A percentile compares a stretch with the other conserved stretches of the same genome.
These are phyloP conservation scores for Anoplopoma fimbria DNA, from an alignment of 2,113 vertebrate species.

Conservation along the genomic window DNA sequence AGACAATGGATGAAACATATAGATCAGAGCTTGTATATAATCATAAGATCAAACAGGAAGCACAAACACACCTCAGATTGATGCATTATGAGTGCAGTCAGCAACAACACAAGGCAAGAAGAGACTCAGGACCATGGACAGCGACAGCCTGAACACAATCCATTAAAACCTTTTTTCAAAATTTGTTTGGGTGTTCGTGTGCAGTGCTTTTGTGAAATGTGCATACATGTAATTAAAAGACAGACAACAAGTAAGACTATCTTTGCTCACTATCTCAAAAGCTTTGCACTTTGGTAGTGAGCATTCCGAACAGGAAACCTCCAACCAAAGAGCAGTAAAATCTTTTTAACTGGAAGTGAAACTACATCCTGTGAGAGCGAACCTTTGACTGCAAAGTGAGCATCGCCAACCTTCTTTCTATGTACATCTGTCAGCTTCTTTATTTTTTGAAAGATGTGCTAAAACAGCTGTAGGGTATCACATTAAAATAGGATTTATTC, in stretches of 20 bases:
- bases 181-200: neutral
- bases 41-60: neutral
- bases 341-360: neutral
- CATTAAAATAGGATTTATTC: neutral
- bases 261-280: neutral
- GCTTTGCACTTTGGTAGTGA: neutral
- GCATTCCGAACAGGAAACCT: neutral
- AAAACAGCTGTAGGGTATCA: neutral
- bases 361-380: neutral
- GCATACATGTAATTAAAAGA: neutral
- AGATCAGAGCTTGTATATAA: neutral
- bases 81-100: neutral
- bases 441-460: too few relatives aligned
- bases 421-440: neutral
- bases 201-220: neutral
- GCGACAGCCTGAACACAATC: neutral
- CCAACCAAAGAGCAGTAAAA: neutral
- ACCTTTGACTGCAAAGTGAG: neutral
- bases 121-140: constrained; percentile 11
- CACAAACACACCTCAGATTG: neutral
- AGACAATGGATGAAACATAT: neutral
- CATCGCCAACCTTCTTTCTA: neutral
- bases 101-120: neutral
- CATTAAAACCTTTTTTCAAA: neutral
- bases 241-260: neutral